phyloP scores from a whole-genome alignment of 2,888 invertebrate species.

The Sympetrum striolatum region DNA sequence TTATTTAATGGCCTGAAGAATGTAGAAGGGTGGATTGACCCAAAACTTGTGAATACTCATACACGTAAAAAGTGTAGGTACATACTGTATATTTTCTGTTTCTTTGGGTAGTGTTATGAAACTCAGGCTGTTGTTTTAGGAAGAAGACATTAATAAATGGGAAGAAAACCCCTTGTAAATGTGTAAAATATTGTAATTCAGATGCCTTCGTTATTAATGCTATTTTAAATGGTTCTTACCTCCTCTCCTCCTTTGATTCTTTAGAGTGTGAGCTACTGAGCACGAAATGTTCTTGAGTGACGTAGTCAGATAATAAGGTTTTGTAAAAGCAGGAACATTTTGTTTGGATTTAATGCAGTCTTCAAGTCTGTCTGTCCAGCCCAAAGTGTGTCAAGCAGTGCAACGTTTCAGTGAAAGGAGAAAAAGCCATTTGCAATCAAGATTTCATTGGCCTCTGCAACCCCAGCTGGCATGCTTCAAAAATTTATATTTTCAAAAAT shows the following conservation, averaged over 20 bases:
- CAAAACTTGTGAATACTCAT: background rate
- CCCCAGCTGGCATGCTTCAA: no score
- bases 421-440: no score
- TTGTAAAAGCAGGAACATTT: background rate
- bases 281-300: background rate
- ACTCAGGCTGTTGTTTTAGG: constrained; percentile 10
- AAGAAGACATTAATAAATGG: background rate
- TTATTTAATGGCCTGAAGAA: background rate
- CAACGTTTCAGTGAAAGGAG: no score
- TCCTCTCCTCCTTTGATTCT: background rate
- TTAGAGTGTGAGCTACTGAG: background rate
- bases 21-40: background rate
- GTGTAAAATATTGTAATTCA: constrained; percentile 21
- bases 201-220: background rate
- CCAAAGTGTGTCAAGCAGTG: no score
- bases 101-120: constrained; percentile 6
- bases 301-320: background rate
- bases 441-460: no score
- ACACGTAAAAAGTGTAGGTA: background rate
- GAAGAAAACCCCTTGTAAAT: constrained; percentile 8
- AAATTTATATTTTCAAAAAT: no score
- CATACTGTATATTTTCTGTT: constrained; percentile 8
- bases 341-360: background rate
- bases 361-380: no score
- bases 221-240: background rate